These are phyloP conservation scores for Lerema accius DNA, from an alignment of 1,140 invertebrate genomes.

Conservation along the genomic window DNA sequence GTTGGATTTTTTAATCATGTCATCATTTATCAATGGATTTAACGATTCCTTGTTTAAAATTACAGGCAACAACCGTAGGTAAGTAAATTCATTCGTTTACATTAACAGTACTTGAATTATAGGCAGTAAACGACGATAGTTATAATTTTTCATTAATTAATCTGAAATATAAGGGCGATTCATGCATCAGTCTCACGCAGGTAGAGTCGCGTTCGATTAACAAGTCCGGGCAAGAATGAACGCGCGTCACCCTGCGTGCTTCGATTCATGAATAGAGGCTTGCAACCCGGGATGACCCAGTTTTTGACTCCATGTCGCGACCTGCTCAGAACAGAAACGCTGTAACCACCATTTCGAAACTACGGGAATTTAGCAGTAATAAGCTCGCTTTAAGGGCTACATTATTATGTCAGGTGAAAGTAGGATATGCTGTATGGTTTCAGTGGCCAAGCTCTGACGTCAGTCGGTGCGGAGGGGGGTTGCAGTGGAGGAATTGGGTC, in stretches of 20 bases:
- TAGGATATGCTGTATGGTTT: slow-evolving; percentile 52
- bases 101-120: too few species aligned
- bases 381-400: slow-evolving; percentile 8
- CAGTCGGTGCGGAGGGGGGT: slow-evolving; percentile 67
- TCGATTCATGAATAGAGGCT: slow-evolving; percentile 80
- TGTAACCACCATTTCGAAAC: slow-evolving; percentile 37
- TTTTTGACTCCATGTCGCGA: slow-evolving; percentile 68
- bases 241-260: slow-evolving; percentile 64
- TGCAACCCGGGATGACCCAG: slow-evolving; percentile 79
- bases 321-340: slow-evolving; percentile 37
- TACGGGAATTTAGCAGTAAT: slow-evolving; percentile 38
- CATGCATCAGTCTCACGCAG: slow-evolving; percentile 53
- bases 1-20: too few species aligned
- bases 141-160: background rate
- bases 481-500: slow-evolving; percentile 77
- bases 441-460: slow-evolving; percentile 65
- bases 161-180: slow-evolving; percentile 32
- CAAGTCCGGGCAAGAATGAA: slow-evolving; percentile 70
- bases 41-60: too few species aligned
- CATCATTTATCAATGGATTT: too few species aligned
- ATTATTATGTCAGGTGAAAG: slow-evolving; percentile 40
- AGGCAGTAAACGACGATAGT: background rate
- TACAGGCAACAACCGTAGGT: too few species aligned
- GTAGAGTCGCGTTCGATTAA: slow-evolving; percentile 58
- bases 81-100: too few species aligned